A percentile compares a stretch with the other conserved stretches of the same genome.
These are phyloP conservation scores for Balearica regulorum DNA, from an alignment of 2,797 vertebrate species.

Conservation along the genomic window DNA sequence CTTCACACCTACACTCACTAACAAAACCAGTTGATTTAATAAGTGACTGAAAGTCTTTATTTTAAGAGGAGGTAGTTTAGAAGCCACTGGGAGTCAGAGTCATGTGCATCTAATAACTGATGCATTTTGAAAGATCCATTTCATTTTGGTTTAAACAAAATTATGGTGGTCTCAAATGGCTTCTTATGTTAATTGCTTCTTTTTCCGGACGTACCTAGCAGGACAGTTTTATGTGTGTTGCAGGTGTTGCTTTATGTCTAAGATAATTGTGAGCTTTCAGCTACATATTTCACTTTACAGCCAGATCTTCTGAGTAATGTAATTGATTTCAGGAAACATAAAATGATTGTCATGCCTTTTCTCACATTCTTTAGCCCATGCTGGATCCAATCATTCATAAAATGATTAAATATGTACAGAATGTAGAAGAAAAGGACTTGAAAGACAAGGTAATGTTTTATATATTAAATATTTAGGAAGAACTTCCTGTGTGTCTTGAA, in stretches of 20 bases:
- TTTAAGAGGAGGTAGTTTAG: background rate
- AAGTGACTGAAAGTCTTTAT: background rate
- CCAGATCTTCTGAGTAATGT: background rate
- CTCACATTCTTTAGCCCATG: constrained; percentile 84
- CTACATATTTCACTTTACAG: background rate
- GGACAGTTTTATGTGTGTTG: background rate
- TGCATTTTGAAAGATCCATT: background rate
- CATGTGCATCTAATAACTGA: background rate
- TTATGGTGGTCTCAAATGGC: background rate
- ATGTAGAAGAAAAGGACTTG: constrained; percentile 97
- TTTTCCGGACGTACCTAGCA: background rate
- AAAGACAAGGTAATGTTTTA: constrained; percentile 91
- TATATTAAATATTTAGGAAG: background rate
- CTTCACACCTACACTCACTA: background rate
- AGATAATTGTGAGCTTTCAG: background rate
- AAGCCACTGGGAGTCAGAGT: background rate
- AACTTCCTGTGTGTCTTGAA: background rate
- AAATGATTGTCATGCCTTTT: constrained; percentile 14
- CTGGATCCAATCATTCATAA: constrained; percentile 97
- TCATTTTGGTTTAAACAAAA: background rate
- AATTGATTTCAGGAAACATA: background rate
- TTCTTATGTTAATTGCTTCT: background rate
- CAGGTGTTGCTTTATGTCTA: background rate
- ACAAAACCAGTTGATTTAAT: background rate
- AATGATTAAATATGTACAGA: constrained; percentile 97